These are phyloP conservation scores for Drosophila melanosoma DNA, from an alignment of 2,888 invertebrate species.

Conservation along the genomic window DNA sequence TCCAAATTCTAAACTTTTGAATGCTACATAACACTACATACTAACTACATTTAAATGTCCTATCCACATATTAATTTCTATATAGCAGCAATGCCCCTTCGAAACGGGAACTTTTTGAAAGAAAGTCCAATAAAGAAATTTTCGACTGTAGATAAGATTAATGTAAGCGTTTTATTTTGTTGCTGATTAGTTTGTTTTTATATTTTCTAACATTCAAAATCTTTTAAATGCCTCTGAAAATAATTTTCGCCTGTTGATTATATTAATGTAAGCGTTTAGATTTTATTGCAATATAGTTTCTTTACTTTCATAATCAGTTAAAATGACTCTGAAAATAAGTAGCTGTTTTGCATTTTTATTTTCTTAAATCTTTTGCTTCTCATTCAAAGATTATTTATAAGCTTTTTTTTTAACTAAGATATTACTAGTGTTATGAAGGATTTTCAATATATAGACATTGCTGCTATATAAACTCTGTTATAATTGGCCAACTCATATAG, in stretches of 20 bases:
- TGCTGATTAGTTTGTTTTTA: not conserved
- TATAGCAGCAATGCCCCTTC: slow-evolving; percentile 28
- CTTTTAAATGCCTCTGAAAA: not conserved
- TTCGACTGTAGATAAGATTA: not conserved
- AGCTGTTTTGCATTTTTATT: not conserved
- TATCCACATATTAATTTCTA: slow-evolving; percentile 4
- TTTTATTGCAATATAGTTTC: not conserved
- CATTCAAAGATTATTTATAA: not conserved
- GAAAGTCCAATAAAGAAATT: not conserved
- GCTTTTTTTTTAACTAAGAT: not conserved
- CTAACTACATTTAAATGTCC: slow-evolving; percentile 46
- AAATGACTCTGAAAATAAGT: not conserved
- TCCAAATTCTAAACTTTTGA: slow-evolving; percentile 59
- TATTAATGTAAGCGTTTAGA: not conserved
- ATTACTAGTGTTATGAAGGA: not conserved
- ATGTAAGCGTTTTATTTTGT: not conserved
- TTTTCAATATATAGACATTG: not conserved
- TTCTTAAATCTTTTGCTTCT: not conserved
- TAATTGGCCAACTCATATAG: slow-evolving; percentile 19
- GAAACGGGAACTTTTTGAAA: not conserved
- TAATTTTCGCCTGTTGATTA: not conserved
- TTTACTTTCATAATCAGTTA: not conserved
- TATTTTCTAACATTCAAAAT: not conserved
- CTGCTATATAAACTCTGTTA: slow-evolving; percentile 31
- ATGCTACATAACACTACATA: slow-evolving; percentile 80